Percentiles rank a stretch among this genome's conserved stretches.
Evolutionary conservation across 2,113 vertebrate genomes (phyloP).

Genomic region (Delphinapterus leucas): DNA sequence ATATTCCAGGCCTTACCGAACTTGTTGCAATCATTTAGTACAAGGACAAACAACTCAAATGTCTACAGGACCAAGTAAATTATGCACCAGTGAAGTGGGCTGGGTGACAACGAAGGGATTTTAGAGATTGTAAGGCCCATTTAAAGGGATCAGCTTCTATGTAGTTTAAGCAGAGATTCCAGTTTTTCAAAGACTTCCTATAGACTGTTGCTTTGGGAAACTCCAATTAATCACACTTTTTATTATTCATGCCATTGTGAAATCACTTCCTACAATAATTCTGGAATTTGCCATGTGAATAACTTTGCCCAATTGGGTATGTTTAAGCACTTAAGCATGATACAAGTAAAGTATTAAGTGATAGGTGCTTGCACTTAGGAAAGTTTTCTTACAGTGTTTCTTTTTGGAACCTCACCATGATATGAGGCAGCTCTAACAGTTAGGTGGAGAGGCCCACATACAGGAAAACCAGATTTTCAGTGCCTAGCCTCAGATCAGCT

Average conservation of each 20-base stretch:
- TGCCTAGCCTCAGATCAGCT: neutral
- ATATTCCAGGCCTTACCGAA: neutral
- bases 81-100: neutral
- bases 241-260: neutral
- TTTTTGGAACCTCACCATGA: neutral
- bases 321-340: neutral
- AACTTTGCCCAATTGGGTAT: neutral
- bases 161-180: neutral
- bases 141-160: neutral
- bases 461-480: fast-evolving
- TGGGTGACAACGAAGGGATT: neutral
- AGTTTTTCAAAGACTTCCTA: neutral
- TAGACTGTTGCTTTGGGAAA: neutral
- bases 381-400: neutral
- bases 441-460: fast-evolving
- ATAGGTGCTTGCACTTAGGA: neutral
- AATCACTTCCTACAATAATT: neutral
- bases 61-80: neutral
- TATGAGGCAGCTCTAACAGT: neutral
- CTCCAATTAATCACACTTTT: neutral
- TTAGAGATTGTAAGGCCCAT: too few species aligned
- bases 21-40: neutral
- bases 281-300: neutral
- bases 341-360: neutral
- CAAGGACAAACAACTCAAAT: neutral